Evolutionary conservation across 2,797 vertebrate genomes (phyloP).

Genomic region (Takifugu ocellatus): DNA sequence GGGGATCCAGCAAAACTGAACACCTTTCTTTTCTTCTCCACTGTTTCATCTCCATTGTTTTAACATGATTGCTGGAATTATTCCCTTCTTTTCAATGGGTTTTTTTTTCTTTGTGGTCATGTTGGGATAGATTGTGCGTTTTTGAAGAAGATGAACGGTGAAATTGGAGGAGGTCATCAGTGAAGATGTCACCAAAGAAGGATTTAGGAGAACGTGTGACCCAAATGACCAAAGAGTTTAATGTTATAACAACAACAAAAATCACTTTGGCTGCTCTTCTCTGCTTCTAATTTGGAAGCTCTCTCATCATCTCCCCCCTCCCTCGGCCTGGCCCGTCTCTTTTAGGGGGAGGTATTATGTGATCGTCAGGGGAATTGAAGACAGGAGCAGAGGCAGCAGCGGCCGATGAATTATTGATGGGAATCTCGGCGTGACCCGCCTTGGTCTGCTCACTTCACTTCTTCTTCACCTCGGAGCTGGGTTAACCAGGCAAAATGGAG

Average conservation of each 20-base stretch:
- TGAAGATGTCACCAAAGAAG: no score
- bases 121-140: no score
- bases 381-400: slow-evolving; percentile 79
- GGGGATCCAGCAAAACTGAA: no score
- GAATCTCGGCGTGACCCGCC: slow-evolving; percentile 76
- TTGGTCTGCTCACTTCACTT: slow-evolving; percentile 69
- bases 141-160: no score
- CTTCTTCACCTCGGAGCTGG: slow-evolving; percentile 70
- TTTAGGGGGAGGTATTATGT: slow-evolving; percentile 76
- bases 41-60: no score
- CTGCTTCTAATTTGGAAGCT: slow-evolving; percentile 14
- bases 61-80: no score
- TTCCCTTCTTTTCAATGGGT: no score
- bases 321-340: slow-evolving; percentile 24
- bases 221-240: not conserved
- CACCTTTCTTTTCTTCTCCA: no score
- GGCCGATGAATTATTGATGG: slow-evolving; percentile 82
- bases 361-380: slow-evolving; percentile 73
- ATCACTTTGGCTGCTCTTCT: slow-evolving; percentile 6
- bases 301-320: slow-evolving; percentile 19
- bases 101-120: no score
- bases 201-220: not conserved
- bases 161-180: no score
- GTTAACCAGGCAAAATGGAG: slow-evolving; percentile 76
- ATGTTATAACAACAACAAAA: not conserved